Conservation (phyloP, 2,888 invertebrate genomes). For the Dasysyrphus tricinctus region DNA sequence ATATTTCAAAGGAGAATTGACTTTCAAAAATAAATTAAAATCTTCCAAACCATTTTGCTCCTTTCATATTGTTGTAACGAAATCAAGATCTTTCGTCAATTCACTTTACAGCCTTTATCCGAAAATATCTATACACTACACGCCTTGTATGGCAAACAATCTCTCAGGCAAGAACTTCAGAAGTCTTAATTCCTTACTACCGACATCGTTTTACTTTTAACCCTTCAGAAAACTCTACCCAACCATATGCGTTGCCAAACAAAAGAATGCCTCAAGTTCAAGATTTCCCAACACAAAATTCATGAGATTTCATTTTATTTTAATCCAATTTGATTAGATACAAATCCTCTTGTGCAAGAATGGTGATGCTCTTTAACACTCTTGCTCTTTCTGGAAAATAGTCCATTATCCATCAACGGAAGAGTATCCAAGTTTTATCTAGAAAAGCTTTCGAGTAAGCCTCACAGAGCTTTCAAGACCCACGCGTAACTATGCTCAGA, state of each 20-base stretch:
- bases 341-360: constrained; percentile 12
- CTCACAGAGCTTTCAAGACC: constrained; percentile 45
- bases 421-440: constrained; percentile 29
- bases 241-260: constrained; percentile 33
- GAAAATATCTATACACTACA: neutral
- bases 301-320: constrained; percentile 28
- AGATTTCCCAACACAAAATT: constrained; percentile 53
- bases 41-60: neutral
- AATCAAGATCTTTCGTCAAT: constrained; percentile 11
- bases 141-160: neutral
- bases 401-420: neutral
- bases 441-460: constrained; percentile 38
- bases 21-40: neutral
- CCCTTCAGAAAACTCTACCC: neutral
- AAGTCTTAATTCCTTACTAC: neutral
- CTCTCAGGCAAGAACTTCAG: constrained; percentile 4
- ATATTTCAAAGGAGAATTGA: neutral
- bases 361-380: constrained; percentile 30
- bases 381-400: constrained; percentile 61
- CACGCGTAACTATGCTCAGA: constrained; percentile 40
- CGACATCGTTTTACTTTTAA: constrained; percentile 9
- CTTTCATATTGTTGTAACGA: neutral
- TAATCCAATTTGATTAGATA: constrained; percentile 4
- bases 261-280: constrained; percentile 59
- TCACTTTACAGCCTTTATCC: neutral